Evolutionary conservation across 2,888 invertebrate genomes (phyloP), one percentile per base, ranked within the genome.

Genomic region (Meteorus cinctellus): DNA sequence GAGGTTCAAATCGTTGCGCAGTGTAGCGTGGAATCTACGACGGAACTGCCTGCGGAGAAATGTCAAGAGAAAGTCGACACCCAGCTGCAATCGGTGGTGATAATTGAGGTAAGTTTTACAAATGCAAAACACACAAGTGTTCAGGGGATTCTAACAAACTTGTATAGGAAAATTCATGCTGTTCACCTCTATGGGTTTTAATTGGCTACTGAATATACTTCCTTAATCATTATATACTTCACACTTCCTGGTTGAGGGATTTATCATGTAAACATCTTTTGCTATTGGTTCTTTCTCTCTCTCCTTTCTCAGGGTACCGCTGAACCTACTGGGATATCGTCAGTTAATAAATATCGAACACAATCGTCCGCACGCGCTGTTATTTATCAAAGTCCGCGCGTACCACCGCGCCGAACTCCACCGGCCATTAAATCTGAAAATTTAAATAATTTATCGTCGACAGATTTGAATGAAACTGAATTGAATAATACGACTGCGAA

Each of bases 271-370:
- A 16, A 75, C 77, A 79, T 78, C 68, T 76, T 63, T 74, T 48
- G 68, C 63, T 62, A 80, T 85, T 82, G 77, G 77, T 86, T 72
- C 80, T 81, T 79, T 77, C 79, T 82, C 77, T 86, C 81, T 88
- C 85, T 86, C 81, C 86, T 87, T 81, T 87, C 85, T 86, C 86
- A 89, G 89, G 89, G 84, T 84, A 89, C 87, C 84, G 89, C 89
- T 87, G 89, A 86, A 55, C 24, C 79, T 73, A 84, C 86, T 85
- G 88, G 86, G 84, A 84, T 84, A 84, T 83, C 84, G 83, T 83
- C 86, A 80, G 85, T 84, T 87, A 88, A 86, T 82, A 87, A 86
- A 85, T 81, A 81, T 78, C 82, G 82, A 81, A 82, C 78, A 85
- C 82, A 83, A 67, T 66, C 45, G 16, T 34, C 59, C 66, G 62